These are phyloP conservation scores for Coenobita brevimanus DNA, from an alignment of 1,140 invertebrate species.

Conservation along the genomic window DNA sequence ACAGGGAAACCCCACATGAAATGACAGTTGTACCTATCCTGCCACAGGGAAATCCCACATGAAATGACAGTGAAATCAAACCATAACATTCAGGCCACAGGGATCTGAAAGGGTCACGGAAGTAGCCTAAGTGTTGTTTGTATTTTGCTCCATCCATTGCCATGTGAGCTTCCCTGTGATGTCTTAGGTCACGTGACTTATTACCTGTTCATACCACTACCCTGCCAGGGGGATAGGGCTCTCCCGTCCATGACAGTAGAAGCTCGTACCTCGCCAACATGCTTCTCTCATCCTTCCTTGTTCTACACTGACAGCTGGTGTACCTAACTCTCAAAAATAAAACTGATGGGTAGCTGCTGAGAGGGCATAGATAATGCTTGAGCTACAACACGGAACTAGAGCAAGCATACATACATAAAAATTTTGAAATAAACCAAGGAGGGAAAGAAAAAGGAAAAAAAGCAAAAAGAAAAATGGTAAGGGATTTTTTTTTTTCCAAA, in stretches of 20 bases:
- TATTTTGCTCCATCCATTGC: too few relatives aligned
- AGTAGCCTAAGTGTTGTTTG: too few relatives aligned
- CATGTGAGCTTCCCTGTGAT: too few relatives aligned
- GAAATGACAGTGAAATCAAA: background rate
- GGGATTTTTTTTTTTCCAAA: constrained; percentile 49
- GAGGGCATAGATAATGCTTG: constrained; percentile 33
- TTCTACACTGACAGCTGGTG: constrained; percentile 7
- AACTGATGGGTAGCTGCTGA: constrained; percentile 40
- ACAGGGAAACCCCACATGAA: too few relatives aligned
- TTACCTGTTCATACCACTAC: too few relatives aligned
- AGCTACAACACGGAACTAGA: constrained; percentile 64
- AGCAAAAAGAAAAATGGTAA: constrained; percentile 19
- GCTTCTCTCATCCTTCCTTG: background rate
- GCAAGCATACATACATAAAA: constrained; percentile 62
- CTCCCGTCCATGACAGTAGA: too few relatives aligned
- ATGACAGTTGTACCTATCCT: background rate
- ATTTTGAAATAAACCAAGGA: background rate
- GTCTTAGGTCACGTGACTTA: too few relatives aligned
- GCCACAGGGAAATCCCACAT: too few relatives aligned
- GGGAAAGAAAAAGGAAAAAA: background rate
- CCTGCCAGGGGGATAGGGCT: too few relatives aligned
- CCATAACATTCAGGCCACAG: background rate
- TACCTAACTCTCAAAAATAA: constrained; percentile 26
- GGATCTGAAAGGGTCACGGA: too few relatives aligned
- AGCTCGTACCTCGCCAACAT: background rate